A percentile compares a stretch with the other conserved stretches of the same genome.
Conservation (phyloP, 2,888 invertebrate genomes). For the Abrostola tripartita region DNA sequence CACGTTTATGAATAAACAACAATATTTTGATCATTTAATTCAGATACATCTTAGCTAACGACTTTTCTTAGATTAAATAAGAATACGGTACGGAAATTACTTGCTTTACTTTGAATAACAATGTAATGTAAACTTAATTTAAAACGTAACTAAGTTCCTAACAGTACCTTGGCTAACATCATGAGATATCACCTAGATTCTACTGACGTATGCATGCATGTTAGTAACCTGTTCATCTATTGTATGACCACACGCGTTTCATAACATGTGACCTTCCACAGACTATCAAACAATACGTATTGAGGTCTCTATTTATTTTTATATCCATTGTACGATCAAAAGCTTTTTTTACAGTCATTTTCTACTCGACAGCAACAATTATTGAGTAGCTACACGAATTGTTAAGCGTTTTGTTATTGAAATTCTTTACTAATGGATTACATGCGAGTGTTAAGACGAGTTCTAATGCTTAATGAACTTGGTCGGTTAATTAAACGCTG, state of each 20-base stretch:
- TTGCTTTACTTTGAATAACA: too few relatives aligned
- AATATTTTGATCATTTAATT: background rate
- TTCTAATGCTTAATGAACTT: constrained; percentile 42
- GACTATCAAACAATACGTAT: constrained; percentile 48
- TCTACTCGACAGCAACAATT: constrained; percentile 13
- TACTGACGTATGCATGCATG: constrained; percentile 5
- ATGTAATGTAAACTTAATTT: too few relatives aligned
- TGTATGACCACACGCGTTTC: constrained; percentile 49
- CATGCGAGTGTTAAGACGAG: constrained; percentile 8
- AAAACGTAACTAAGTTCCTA: background rate
- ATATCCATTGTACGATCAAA: constrained; percentile 30
- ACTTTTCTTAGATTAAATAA: too few relatives aligned
- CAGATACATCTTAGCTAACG: too few relatives aligned
- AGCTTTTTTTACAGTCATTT: constrained; percentile 32
- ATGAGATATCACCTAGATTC: constrained; percentile 7
- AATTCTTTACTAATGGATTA: constrained; percentile 31
- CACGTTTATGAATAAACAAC: background rate
- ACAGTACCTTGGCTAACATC: constrained; percentile 6
- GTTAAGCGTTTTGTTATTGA: constrained; percentile 22
- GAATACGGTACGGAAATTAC: too few relatives aligned
- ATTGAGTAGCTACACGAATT: constrained; percentile 6
- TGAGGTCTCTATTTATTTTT: constrained; percentile 33
- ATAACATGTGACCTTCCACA: constrained; percentile 49
- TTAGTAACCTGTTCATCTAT: constrained; percentile 27
- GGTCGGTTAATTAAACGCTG: constrained; percentile 6